Evolutionary conservation across 2,797 vertebrate species (phyloP).

Genomic region (Arctocebus calabarensis): DNA sequence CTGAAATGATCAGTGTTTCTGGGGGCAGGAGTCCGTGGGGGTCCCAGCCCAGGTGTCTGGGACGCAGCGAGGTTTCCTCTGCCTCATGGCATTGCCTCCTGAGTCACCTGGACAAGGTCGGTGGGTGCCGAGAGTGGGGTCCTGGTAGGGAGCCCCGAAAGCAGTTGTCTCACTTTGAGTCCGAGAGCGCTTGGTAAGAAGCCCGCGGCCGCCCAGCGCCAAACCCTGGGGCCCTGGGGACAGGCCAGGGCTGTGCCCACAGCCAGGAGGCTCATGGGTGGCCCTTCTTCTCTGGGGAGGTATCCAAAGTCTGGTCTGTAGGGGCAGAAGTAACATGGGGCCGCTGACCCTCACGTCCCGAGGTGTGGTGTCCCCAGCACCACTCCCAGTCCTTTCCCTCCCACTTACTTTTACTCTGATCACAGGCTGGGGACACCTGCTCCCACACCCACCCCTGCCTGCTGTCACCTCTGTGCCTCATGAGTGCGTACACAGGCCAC

Average conservation of each 20-base stretch:
- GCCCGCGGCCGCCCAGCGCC: background rate
- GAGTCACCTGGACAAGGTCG: background rate
- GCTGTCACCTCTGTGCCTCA: background rate
- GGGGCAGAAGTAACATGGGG: too few species aligned
- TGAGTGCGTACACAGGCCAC: background rate
- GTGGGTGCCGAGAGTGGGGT: background rate
- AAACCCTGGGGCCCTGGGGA: background rate
- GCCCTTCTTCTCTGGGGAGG: background rate
- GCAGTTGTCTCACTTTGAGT: background rate
- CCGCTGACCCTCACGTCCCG: too few species aligned
- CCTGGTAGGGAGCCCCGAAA: background rate
- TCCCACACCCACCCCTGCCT: background rate
- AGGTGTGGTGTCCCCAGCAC: background rate
- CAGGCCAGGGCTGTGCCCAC: background rate
- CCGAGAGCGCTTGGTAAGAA: background rate
- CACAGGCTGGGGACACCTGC: rapidly evolving
- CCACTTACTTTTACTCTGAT: background rate
- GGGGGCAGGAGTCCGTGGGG: background rate
- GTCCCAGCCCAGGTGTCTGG: background rate
- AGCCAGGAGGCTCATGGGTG: too few species aligned
- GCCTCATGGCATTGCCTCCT: background rate
- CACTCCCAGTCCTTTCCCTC: background rate
- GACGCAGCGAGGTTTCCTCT: background rate
- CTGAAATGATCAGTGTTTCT: background rate
- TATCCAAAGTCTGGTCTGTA: background rate